Percentiles rank a stretch among this genome's conserved stretches.
Conservation (phyloP, 1,140 invertebrate genomes). For the Cotesia glomerata region DNA sequence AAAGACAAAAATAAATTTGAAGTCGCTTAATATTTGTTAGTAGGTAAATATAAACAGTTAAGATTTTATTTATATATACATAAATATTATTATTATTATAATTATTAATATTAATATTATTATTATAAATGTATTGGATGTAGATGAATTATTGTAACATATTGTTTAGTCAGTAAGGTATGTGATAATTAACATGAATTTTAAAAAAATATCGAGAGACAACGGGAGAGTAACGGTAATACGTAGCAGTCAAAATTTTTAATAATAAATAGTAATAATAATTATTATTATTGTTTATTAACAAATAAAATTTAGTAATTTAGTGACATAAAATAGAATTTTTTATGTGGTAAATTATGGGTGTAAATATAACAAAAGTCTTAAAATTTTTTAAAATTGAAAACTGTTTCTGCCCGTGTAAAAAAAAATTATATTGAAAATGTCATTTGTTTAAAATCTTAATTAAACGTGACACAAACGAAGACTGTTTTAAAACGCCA, state of each 20-base stretch:
- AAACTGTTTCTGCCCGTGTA: no score
- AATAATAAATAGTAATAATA: not conserved
- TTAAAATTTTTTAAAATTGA: no score
- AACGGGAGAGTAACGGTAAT: not conserved
- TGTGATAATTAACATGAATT: constrained; percentile 6
- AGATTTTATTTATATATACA: not conserved
- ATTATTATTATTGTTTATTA: no score
- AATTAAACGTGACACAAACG: not conserved
- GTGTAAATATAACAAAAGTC: no score
- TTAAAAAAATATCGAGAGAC: not conserved
- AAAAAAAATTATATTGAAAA: no score
- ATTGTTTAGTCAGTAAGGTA: constrained; percentile 21
- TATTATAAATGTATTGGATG: constrained; percentile 29
- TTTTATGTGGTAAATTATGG: no score
- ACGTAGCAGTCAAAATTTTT: not conserved
- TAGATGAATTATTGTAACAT: constrained; percentile 34
- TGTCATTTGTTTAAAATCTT: not conserved
- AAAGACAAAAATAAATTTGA: not conserved
- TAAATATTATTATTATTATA: not conserved
- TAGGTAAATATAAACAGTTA: not conserved
- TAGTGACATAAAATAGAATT: no score
- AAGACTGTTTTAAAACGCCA: no score
- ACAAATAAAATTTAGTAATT: no score
- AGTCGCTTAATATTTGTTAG: not conserved
- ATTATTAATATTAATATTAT: constrained; percentile 16